Conservation (phyloP, 2,888 invertebrate species). For the Margaritifera margaritifera region DNA sequence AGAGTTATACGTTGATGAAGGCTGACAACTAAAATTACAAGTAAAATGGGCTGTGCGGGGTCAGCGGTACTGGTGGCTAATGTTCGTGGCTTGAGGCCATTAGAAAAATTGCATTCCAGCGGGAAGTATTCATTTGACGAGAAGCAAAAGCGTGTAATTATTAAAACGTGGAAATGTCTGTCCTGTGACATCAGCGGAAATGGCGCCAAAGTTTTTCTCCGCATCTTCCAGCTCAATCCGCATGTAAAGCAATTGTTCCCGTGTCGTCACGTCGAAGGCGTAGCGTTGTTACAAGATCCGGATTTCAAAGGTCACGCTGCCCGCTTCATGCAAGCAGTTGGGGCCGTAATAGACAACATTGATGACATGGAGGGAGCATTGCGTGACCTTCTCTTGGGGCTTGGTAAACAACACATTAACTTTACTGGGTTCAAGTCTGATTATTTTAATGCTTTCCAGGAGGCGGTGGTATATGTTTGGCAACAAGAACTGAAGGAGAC, state of each 20-base stretch:
- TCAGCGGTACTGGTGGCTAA: too few species aligned
- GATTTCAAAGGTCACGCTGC: slow-evolving; percentile 58
- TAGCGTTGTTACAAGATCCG: slow-evolving; percentile 40
- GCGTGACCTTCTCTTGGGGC: slow-evolving; percentile 47
- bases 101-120: too few species aligned
- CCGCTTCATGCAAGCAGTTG: slow-evolving; percentile 67
- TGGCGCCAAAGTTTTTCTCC: slow-evolving; percentile 55
- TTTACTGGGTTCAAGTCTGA: slow-evolving; percentile 57
- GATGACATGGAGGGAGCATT: slow-evolving; percentile 47
- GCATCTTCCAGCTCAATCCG: slow-evolving; percentile 54
- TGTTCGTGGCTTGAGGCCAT: too few species aligned
- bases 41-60: too few species aligned
- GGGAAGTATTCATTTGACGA: not conserved
- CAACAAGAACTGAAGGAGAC: slow-evolving; percentile 44
- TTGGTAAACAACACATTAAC: slow-evolving; percentile 55
- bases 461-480: slow-evolving; percentile 53
- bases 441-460: slow-evolving; percentile 55
- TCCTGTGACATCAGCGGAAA: slow-evolving; percentile 42
- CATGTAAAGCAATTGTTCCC: slow-evolving; percentile 59
- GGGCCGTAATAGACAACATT: slow-evolving; percentile 59
- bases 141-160: slow-evolving; percentile 34
- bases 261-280: slow-evolving; percentile 46
- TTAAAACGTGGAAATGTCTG: slow-evolving; percentile 49
- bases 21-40: too few species aligned
- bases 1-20: too few species aligned